Conservation (phyloP, 2,113 vertebrate genomes). For the Pampusana beccarii region DNA sequence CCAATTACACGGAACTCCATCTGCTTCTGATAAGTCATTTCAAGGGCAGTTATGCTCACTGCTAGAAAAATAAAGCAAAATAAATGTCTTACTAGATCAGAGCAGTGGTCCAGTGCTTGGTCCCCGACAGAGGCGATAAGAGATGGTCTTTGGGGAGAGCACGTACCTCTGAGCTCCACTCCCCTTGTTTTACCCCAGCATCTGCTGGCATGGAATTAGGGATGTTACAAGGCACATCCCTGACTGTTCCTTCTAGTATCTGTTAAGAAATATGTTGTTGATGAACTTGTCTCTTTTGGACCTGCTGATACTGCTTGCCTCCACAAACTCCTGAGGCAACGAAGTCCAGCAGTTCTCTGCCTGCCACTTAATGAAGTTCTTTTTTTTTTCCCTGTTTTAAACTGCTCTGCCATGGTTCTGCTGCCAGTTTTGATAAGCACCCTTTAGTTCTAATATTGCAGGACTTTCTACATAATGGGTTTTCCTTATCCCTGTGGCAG, state of each 20-base stretch:
- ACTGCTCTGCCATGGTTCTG: neutral
- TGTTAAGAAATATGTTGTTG: neutral
- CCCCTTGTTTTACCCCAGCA: neutral
- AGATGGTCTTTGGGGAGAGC: neutral
- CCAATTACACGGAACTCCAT: neutral
- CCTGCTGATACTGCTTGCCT: neutral
- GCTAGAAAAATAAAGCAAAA: neutral
- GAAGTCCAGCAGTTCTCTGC: neutral
- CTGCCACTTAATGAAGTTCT: fast-evolving
- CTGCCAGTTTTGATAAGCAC: neutral
- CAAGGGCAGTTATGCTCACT: neutral
- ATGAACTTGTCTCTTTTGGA: neutral
- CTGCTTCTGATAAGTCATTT: neutral
- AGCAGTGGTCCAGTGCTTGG: neutral
- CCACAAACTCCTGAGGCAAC: neutral
- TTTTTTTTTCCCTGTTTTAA: neutral
- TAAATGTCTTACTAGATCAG: neutral
- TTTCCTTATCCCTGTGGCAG: neutral
- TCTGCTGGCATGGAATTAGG: neutral
- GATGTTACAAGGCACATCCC: neutral
- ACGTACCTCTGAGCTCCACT: neutral
- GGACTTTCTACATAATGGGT: neutral
- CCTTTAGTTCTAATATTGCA: neutral
- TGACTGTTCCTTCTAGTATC: neutral
- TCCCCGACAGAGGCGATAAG: neutral